Conservation (phyloP, 1,140 invertebrate genomes). For the Harpegnathos saltator region DNA sequence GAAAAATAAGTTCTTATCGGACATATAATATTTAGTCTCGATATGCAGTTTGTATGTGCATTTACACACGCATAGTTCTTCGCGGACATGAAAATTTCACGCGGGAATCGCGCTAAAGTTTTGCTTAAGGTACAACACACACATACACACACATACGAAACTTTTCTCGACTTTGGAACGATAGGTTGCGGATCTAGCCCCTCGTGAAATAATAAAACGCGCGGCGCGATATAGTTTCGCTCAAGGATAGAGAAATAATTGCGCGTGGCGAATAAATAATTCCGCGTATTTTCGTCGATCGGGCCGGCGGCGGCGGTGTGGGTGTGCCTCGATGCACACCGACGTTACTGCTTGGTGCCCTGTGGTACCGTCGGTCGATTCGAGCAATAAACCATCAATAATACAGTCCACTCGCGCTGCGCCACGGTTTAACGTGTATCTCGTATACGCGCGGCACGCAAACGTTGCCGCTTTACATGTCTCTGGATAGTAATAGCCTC, state of each 20-base stretch:
- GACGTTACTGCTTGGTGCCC: constrained; percentile 16
- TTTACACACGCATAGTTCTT: background rate
- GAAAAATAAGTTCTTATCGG: too few relatives aligned
- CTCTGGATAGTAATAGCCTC: background rate
- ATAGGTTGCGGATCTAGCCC: constrained; percentile 19
- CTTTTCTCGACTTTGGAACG: constrained; percentile 41
- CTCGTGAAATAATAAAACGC: constrained; percentile 38
- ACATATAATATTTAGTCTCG: background rate
- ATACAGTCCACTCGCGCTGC: constrained; percentile 53
- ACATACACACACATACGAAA: background rate
- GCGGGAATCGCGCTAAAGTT: background rate
- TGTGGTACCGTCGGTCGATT: constrained; percentile 59
- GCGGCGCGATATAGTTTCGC: constrained; percentile 18
- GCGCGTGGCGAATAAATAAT: constrained; percentile 38
- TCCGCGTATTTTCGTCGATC: constrained; percentile 42
- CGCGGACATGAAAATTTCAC: constrained; percentile 29
- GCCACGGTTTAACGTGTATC: constrained; percentile 47
- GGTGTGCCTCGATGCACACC: constrained; percentile 34
- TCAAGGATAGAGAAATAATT: constrained; percentile 56
- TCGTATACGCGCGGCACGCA: constrained; percentile 30
- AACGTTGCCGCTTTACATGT: constrained; percentile 48
- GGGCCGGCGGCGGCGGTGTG: background rate
- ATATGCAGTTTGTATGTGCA: background rate
- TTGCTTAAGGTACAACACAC: background rate
- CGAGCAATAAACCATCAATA: constrained; percentile 70